Base-by-base conservation (phyloP, 2,113 vertebrate species). In the Neomonachus schauinslandi region DNA sequence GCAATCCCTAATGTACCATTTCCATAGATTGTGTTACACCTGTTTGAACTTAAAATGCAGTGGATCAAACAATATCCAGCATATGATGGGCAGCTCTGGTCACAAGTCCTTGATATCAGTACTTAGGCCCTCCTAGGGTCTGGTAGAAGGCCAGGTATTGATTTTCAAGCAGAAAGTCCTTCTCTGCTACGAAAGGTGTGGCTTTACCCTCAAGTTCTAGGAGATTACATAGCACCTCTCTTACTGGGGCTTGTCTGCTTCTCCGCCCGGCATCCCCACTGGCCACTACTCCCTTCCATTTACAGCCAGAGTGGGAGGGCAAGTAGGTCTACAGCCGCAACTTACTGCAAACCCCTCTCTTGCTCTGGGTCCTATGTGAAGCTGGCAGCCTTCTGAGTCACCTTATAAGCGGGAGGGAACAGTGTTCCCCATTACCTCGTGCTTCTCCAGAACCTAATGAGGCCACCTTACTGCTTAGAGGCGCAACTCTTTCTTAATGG, bases 111-210 rank as follows among this genome's bases (percentile, higher is more conserved):
- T 65, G 33, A 55, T 49, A 28, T 49, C 26, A 55, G 4, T 22
- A 42, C 4, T 61, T 49, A 71, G 72, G 15, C 15, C 42, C 12
- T 95, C 22, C 6, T n/a, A 4, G 15, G 24, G 12, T 19, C 26
- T 42, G 91, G 3, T 7, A 72, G 49, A 77, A 69, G 88, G 10
- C 5, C 10, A 67, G 36, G 18, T n/a, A 11, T 18, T 95, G n/a
- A 67, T 39, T 94, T 95, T 89, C 82, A 95, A 89, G 65, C 18
- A 72, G 24, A 69, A 80, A 61, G 28, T 19, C 86, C 57, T 53
- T 87, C 46, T 31, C n/a, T 67, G n/a, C 33, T 90, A 4, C 9
- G 46, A 36, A 80, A 83, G 24, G 5, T 57, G 39, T 19, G 24
- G 11, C 14, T 28, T 79, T 36, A 16, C 51, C 61, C 51, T 81